Evolutionary conservation across 2,797 vertebrate genomes (phyloP).

Genomic region (Gorsachius magnificus): DNA sequence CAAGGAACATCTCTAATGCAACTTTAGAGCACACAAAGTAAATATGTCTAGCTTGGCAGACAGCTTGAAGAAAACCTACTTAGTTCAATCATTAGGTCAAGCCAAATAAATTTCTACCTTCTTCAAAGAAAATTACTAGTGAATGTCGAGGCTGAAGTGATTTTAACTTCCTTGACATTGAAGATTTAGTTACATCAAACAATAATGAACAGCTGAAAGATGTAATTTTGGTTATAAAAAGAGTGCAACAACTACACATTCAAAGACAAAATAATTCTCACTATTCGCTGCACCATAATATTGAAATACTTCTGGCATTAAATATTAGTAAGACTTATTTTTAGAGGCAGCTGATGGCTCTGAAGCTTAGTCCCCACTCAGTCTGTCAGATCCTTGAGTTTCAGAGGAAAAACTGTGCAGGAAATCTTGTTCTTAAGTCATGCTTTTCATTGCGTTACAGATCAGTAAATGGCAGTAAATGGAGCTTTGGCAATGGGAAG

Average conservation of each 20-base stretch:
- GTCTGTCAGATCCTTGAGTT: background rate
- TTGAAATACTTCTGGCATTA: constrained; percentile 7
- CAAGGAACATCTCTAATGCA: background rate
- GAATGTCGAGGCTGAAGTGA: constrained; percentile 16
- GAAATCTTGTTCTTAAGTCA: background rate
- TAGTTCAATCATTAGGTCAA: constrained; percentile 39
- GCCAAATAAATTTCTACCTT: constrained; percentile 5
- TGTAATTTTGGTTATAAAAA: constrained; percentile 36
- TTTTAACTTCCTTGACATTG: constrained; percentile 25
- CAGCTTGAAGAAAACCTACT: constrained; percentile 1
- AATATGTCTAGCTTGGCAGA: background rate
- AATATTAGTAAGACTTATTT: background rate
- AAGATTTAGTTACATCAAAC: constrained; percentile 21
- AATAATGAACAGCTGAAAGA: constrained; percentile 10
- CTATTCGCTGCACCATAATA: background rate
- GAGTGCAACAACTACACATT: background rate
- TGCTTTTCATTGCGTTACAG: background rate
- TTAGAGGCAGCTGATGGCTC: background rate
- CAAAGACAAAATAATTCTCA: background rate
- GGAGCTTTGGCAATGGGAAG: background rate
- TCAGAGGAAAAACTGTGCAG: background rate
- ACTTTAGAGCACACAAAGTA: background rate
- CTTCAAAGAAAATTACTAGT: constrained; percentile 40
- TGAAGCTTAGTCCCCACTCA: background rate
- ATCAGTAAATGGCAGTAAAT: background rate